Evolutionary conservation across 2,797 vertebrate species (phyloP).

Genomic region (Dermochelys coriacea): DNA sequence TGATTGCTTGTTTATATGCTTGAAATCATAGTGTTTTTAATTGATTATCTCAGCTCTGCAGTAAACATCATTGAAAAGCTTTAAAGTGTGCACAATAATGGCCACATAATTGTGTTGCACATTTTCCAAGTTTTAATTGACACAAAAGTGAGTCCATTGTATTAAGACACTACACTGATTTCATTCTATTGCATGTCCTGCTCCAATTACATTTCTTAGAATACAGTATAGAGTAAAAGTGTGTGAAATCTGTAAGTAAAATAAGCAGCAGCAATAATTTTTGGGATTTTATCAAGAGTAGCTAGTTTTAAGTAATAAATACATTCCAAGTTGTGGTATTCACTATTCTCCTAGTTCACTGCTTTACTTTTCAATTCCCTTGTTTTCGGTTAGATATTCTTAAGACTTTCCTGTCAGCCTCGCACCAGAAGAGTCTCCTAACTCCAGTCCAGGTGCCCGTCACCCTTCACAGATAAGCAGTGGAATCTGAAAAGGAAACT

Average conservation of each 20-base stretch:
- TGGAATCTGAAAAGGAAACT: constrained; percentile 53
- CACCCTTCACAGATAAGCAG: constrained; percentile 74
- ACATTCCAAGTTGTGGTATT: constrained; percentile 90
- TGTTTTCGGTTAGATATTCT: constrained; percentile 56
- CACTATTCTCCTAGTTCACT: constrained; percentile 83
- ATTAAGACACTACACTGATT: constrained; percentile 76
- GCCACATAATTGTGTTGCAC: constrained; percentile 55
- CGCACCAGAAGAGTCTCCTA: constrained; percentile 75
- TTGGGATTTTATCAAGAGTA: constrained; percentile 78
- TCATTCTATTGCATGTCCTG: constrained; percentile 72
- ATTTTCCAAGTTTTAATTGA: constrained; percentile 78
- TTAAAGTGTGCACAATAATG: not conserved
- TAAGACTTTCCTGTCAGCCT: constrained; percentile 73
- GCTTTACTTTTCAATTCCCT: constrained; percentile 56
- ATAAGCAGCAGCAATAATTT: constrained; percentile 89
- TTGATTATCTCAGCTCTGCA: not conserved
- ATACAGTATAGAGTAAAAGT: constrained; percentile 67
- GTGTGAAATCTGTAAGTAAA: constrained; percentile 77
- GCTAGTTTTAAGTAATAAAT: constrained; percentile 90
- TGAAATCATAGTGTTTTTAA: accelerated
- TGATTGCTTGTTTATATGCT: not conserved
- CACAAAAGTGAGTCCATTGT: constrained; percentile 69
- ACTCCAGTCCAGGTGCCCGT: constrained; percentile 72
- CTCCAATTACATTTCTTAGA: constrained; percentile 70
- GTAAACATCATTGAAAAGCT: accelerated